Evolutionary conservation across 2,113 vertebrate genomes (phyloP), one percentile per base, ranked within the genome.

Genomic region (Tringa solitaria): DNA sequence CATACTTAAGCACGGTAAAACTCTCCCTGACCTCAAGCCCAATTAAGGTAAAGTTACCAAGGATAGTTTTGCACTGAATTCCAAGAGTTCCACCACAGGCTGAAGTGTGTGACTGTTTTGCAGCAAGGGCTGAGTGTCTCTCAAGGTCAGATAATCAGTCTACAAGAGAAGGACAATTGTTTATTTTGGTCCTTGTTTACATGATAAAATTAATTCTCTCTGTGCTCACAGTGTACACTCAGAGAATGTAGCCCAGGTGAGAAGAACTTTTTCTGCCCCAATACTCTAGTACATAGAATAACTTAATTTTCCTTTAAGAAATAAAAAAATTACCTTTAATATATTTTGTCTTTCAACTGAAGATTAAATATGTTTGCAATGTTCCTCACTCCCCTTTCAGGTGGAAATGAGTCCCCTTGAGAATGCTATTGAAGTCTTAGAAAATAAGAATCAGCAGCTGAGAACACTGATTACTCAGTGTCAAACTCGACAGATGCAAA

Each of bases 361-460:
- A 78, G 65, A 84, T 86, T 72, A 93, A 84, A 35, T 57, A 35
- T 48, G 41, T 78, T 92, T 89, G 26, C 30, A 57, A 48, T 84
- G 45, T 53, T 89, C 22, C 54, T 75, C 45, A 21, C 37, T 86
- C 30, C 23, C 27, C n/a, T 96, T 92, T 63, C 96, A 99, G 99
- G 98, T 99, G 96, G 99, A 99, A 98, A 99, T 99, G 97, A 99
- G 99, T 97, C 99, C 99, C 10, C 98, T 99, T 97, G 99, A 99
- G 96, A 99, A 99, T 89, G 99, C 99, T 87, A 99, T 99, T 59
- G 99, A 99, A 97, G 99, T 99, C 67, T 97, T 99, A 76, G 99
- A 99, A 98, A 99, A 99, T 97, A 99, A 99, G 98, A 99, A 99
- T 96, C 98, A 99, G 87, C 99, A 99, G 91, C 92, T 99, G 75